Evolutionary conservation across 2,113 vertebrate genomes (phyloP).

Genomic region (Progne subis): DNA sequence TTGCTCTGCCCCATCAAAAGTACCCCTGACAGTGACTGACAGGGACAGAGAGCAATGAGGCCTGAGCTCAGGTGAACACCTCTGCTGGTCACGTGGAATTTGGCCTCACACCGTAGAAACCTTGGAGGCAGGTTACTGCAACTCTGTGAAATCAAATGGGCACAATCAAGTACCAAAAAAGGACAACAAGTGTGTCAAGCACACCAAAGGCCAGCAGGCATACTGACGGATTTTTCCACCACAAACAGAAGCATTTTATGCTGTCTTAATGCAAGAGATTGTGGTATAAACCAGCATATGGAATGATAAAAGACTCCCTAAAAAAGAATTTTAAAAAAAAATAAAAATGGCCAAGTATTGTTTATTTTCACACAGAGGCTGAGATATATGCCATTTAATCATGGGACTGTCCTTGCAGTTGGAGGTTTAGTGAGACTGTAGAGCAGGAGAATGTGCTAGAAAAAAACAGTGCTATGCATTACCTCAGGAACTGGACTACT

Average conservation of each 20-base stretch:
- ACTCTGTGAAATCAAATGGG: background rate
- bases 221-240: background rate
- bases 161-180: background rate
- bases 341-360: background rate
- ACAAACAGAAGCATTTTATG: background rate
- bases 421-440: background rate
- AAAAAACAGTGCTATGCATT: background rate
- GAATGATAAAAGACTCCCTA: background rate
- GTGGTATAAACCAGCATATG: background rate
- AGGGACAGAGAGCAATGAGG: background rate
- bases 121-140: background rate
- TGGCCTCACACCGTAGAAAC: background rate
- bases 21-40: background rate
- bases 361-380: background rate
- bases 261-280: background rate
- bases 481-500: background rate
- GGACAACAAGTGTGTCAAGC: background rate
- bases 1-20: background rate
- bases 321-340: background rate
- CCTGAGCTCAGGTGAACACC: background rate
- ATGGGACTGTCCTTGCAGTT: background rate
- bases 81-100: background rate
- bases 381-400: background rate
- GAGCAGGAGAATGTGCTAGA: background rate
- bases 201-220: background rate